Percentiles rank a stretch among this genome's conserved stretches.
phyloP scores from a whole-genome alignment of 2,113 vertebrate genomes.

The Natator depressus region DNA sequence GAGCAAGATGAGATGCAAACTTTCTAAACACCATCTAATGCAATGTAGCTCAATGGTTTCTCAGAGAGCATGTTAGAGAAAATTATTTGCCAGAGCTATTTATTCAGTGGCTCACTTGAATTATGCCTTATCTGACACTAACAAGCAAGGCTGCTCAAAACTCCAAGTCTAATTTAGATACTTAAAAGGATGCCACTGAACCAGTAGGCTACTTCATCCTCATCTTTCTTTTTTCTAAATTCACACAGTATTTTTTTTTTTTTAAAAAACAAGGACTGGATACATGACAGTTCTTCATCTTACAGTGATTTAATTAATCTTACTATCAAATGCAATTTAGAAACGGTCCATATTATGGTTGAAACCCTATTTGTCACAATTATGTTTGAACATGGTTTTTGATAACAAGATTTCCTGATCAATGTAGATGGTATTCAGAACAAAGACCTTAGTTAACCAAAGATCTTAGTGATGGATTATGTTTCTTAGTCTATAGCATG shows the following conservation, averaged over 20 bases:
- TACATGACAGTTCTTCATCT: not conserved
- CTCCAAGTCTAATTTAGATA: not conserved
- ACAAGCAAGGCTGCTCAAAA: not conserved
- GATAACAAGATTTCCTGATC: not conserved
- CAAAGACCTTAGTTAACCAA: not conserved
- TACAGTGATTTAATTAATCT: not conserved
- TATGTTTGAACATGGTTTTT: not conserved
- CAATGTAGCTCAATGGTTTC: not conserved
- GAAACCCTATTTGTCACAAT: not conserved
- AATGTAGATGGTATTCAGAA: not conserved
- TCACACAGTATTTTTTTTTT: not conserved
- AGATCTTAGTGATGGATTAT: not conserved
- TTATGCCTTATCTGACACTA: not conserved
- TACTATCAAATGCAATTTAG: not conserved
- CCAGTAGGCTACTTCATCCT: not conserved
- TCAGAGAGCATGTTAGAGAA: not conserved
- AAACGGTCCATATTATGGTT: rapidly evolving
- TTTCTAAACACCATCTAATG: not conserved
- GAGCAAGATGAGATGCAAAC: not conserved
- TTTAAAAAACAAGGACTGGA: not conserved
- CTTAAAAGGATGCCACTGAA: not conserved
- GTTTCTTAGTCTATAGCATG: not conserved
- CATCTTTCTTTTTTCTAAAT: not conserved
- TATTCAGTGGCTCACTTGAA: not conserved
- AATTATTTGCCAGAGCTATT: not conserved